Percentiles rank a stretch among this genome's conserved stretches.
phyloP scores from a whole-genome alignment of 2,888 invertebrate genomes.

The Latheticus oryzae region DNA sequence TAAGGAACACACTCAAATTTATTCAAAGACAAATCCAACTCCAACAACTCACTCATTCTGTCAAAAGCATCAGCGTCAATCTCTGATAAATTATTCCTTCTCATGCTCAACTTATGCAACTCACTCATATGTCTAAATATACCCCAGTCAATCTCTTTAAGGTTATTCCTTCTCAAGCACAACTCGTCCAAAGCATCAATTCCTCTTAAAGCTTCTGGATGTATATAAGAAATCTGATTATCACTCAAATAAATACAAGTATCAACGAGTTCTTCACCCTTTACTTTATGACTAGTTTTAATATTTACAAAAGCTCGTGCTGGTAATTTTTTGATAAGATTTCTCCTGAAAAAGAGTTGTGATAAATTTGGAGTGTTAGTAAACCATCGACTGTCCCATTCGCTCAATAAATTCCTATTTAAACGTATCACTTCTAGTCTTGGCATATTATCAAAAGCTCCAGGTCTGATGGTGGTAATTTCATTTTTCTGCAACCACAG shows the following conservation, averaged over 20 bases:
- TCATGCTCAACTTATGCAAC: constrained; percentile 13
- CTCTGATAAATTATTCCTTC: constrained; percentile 21
- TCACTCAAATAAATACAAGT: constrained; percentile 46
- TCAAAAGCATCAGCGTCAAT: constrained; percentile 10
- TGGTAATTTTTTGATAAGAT: background rate
- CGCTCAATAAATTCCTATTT: constrained; percentile 3
- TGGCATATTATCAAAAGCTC: constrained; percentile 24
- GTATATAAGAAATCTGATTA: constrained; percentile 48
- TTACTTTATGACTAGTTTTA: constrained; percentile 10
- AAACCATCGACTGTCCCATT: constrained; percentile 18
- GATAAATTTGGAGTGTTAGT: constrained; percentile 8
- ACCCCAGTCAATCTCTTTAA: constrained; percentile 44
- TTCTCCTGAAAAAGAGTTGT: constrained; percentile 7
- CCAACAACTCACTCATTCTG: constrained; percentile 12
- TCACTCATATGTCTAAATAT: constrained; percentile 37
- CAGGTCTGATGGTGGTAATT: constrained; percentile 11
- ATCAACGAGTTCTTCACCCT: too few species aligned
- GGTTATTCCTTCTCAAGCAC: constrained; percentile 52
- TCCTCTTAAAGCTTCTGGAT: constrained; percentile 47
- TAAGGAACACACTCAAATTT: constrained; percentile 42
- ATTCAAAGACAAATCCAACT: constrained; percentile 38
- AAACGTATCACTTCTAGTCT: background rate
- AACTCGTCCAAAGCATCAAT: constrained; percentile 50
- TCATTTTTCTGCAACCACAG: constrained; percentile 17
- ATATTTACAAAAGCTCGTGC: constrained; percentile 7